Evolutionary conservation across 1,140 invertebrate genomes (phyloP).

Genomic region (Calosoma granatense): DNA sequence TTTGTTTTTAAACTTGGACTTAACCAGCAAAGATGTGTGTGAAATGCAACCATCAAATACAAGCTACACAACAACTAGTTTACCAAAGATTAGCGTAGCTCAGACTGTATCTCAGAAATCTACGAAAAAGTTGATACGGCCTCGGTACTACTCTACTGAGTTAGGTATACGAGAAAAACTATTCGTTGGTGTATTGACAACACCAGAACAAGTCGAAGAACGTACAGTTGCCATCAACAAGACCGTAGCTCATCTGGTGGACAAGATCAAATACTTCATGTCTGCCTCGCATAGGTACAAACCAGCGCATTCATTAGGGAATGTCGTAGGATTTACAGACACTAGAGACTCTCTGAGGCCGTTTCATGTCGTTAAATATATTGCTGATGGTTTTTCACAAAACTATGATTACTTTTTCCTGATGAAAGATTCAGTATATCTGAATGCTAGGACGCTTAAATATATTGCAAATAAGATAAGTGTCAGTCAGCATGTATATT

Average conservation of each 20-base stretch:
- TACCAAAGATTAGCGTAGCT: not conserved
- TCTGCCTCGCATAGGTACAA: slow-evolving; percentile 49
- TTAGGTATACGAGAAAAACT: slow-evolving; percentile 81
- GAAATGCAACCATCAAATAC: slow-evolving; percentile 1
- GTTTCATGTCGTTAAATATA: slow-evolving; percentile 80
- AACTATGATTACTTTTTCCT: slow-evolving; percentile 88
- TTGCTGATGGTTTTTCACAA: slow-evolving; percentile 77
- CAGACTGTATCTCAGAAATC: not conserved
- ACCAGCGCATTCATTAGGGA: slow-evolving; percentile 52
- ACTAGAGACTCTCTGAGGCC: slow-evolving; percentile 60
- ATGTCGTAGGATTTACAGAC: slow-evolving; percentile 73
- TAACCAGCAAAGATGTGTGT: not conserved
- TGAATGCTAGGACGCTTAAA: slow-evolving; percentile 61
- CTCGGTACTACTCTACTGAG: slow-evolving; percentile 86
- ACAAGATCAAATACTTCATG: slow-evolving; percentile 69
- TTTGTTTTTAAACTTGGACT: not conserved
- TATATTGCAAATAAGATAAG: slow-evolving; percentile 65
- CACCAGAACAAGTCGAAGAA: slow-evolving; percentile 55
- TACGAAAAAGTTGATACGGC: slow-evolving; percentile 47
- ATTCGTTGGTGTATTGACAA: slow-evolving; percentile 75
- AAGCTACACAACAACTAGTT: slow-evolving; percentile 10
- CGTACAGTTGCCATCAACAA: slow-evolving; percentile 68
- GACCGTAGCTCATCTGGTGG: slow-evolving; percentile 65
- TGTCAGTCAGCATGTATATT: slow-evolving; percentile 69
- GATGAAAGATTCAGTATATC: slow-evolving; percentile 67